These are phyloP conservation scores for Sceloporus undulatus DNA, from an alignment of 2,113 vertebrate species.

Conservation along the genomic window DNA sequence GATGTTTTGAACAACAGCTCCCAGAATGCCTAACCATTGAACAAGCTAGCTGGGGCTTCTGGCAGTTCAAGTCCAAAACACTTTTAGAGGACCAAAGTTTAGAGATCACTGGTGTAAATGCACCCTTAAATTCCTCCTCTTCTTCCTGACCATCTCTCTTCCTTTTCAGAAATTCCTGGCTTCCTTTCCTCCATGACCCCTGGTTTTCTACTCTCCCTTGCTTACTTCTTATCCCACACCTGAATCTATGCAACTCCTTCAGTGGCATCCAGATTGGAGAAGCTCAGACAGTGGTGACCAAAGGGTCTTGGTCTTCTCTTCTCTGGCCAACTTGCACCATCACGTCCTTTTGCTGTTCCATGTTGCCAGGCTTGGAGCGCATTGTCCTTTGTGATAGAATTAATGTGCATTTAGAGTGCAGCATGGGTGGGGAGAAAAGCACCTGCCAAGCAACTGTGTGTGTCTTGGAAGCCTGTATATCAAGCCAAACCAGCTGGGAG, in stretches of 20 bases:
- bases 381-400: conserved; percentile 20
- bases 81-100: too few relatives aligned
- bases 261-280: too few relatives aligned
- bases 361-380: not conserved
- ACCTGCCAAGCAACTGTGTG: conserved; percentile 45
- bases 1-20: too few relatives aligned
- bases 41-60: too few relatives aligned
- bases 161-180: not conserved
- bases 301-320: too few relatives aligned
- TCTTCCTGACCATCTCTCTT: not conserved
- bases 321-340: not conserved
- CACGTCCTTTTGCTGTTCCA: not conserved
- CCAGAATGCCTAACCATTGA: too few relatives aligned
- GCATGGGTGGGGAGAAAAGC: not conserved
- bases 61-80: too few relatives aligned
- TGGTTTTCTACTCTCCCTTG: not conserved
- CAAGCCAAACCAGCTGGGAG: conserved; percentile 66
- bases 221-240: not conserved
- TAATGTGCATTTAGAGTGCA: conserved; percentile 41
- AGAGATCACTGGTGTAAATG: too few relatives aligned
- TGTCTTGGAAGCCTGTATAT: conserved; percentile 72
- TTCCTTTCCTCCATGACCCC: not conserved
- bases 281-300: not conserved
- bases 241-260: not conserved
- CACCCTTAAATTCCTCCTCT: too few relatives aligned